A percentile compares a stretch with the other conserved stretches of the same genome.
phyloP scores from a whole-genome alignment of 2,113 vertebrate species.

The Ceuthmochares aereus region DNA sequence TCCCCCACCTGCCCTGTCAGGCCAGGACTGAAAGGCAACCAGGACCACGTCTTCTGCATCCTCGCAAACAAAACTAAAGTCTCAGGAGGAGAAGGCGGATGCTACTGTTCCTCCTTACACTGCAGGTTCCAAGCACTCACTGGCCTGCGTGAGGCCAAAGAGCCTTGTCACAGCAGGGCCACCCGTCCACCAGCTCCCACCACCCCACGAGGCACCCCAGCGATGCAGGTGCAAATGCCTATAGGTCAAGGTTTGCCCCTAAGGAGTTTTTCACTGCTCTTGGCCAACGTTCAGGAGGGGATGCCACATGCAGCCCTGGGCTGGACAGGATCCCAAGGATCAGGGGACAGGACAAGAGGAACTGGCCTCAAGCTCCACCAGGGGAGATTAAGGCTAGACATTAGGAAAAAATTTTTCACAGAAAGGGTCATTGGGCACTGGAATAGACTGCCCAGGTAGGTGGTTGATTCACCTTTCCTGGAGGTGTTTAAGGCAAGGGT shows the following conservation, averaged over 20 bases:
- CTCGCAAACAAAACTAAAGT: neutral
- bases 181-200: neutral
- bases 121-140: neutral
- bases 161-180: neutral
- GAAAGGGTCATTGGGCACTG: too few species aligned
- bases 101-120: neutral
- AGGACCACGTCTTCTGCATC: neutral
- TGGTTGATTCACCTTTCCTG: too few species aligned
- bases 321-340: neutral
- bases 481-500: too few species aligned
- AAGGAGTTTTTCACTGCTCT: neutral
- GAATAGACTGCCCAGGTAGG: too few species aligned
- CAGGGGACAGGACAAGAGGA: too few species aligned
- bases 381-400: too few species aligned
- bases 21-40: neutral
- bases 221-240: fast-evolving
- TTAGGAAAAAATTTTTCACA: too few species aligned
- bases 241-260: neutral
- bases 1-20: fast-evolving
- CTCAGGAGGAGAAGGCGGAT: fast-evolving
- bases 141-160: neutral
- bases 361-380: too few species aligned
- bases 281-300: neutral
- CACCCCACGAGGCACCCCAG: fast-evolving
- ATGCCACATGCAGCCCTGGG: fast-evolving